These are phyloP conservation scores for Dryas iulia DNA, from an alignment of 1,140 invertebrate genomes.

Conservation along the genomic window DNA sequence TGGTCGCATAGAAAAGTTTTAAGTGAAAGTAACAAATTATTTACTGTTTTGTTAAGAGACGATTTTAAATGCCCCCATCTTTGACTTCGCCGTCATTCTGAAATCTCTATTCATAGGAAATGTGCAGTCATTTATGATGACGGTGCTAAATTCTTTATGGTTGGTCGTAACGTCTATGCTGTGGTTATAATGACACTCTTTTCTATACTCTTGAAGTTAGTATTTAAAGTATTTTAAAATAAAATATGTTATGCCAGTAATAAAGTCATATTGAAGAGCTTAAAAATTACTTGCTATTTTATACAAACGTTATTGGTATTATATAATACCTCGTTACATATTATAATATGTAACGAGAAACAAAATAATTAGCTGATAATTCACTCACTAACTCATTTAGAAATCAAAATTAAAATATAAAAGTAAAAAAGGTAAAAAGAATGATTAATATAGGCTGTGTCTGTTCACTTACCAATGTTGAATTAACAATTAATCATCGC, in stretches of 20 bases:
- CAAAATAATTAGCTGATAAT: no score
- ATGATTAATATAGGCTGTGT: background rate
- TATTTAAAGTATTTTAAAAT: background rate
- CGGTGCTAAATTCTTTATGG: constrained; percentile 22
- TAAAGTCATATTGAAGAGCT: background rate
- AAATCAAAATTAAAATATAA: background rate
- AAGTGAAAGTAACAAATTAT: constrained; percentile 36
- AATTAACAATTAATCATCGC: constrained; percentile 12
- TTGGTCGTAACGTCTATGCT: background rate
- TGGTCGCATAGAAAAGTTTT: constrained; percentile 22
- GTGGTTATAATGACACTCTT: constrained; percentile 3
- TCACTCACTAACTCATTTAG: no score
- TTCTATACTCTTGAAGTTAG: background rate
- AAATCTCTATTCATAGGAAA: constrained; percentile 53
- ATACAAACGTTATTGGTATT: no score
- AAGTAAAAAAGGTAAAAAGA: background rate
- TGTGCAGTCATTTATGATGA: constrained; percentile 35
- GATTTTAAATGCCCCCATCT: constrained; percentile 41
- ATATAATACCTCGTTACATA: no score
- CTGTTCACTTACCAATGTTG: background rate
- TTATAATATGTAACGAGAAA: background rate
- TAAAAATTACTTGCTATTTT: background rate
- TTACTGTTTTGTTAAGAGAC: constrained; percentile 44
- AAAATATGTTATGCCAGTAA: background rate
- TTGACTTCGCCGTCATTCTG: constrained; percentile 52